These are phyloP conservation scores for Flexamia atlantica DNA, from an alignment of 2,888 invertebrate species.

Conservation along the genomic window DNA sequence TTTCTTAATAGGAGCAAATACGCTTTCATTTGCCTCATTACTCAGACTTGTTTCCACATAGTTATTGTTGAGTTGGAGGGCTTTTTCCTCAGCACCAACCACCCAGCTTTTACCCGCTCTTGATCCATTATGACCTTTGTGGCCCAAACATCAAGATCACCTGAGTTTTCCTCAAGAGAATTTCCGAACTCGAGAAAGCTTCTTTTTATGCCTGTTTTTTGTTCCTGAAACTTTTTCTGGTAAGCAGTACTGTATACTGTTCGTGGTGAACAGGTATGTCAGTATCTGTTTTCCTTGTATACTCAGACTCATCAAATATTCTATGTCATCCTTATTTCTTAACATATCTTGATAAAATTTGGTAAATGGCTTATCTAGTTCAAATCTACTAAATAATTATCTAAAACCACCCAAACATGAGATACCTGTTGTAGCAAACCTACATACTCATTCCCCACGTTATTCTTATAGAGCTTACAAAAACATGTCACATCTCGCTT, in stretches of 20 bases:
- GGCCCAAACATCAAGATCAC: background rate
- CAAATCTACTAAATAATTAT: too few species aligned
- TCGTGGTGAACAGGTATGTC: background rate
- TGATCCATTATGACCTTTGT: conserved; percentile 14
- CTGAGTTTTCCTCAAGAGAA: background rate
- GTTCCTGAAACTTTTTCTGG: background rate
- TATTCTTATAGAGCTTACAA: too few species aligned
- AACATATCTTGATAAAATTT: too few species aligned
- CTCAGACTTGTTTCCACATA: background rate
- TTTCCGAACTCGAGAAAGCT: conserved; percentile 13
- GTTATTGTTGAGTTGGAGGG: background rate
- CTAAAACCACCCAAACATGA: too few species aligned
- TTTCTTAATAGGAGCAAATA: background rate
- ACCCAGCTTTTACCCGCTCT: background rate
- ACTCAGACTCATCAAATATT: conserved; percentile 14
- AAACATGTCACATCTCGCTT: too few species aligned
- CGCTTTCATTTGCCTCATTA: background rate
- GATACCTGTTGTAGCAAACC: too few species aligned
- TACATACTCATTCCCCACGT: too few species aligned
- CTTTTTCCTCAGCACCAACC: conserved; percentile 20
- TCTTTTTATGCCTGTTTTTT: background rate
- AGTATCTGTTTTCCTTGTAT: background rate
- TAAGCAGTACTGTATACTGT: background rate
- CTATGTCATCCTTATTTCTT: too few species aligned
- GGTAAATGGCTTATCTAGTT: too few species aligned